These are phyloP conservation scores for Passer domesticus DNA, from an alignment of 2,113 vertebrate species.

Conservation along the genomic window DNA sequence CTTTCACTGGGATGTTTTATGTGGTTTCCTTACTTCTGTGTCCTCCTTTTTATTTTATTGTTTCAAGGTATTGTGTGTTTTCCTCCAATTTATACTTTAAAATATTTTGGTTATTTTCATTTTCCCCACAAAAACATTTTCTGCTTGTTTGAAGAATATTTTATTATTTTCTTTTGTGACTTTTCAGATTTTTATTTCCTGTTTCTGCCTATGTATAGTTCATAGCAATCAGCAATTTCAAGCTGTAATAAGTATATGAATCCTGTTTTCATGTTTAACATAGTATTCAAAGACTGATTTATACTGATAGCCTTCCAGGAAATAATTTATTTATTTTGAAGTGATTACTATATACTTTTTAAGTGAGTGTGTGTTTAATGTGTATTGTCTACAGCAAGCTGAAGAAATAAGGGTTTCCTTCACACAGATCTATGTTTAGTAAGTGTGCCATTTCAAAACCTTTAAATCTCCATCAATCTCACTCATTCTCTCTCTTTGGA, in stretches of 20 bases:
- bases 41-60: neutral
- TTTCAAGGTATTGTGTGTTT: neutral
- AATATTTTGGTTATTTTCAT: neutral
- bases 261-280: neutral
- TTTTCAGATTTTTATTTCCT: neutral
- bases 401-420: neutral
- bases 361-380: neutral
- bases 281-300: neutral
- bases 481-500: neutral
- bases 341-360: neutral
- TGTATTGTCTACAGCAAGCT: neutral
- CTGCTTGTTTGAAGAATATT: neutral
- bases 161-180: neutral
- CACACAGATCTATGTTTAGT: neutral
- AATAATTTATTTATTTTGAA: neutral
- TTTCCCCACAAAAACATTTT: neutral
- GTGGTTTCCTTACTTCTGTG: neutral
- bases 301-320: neutral
- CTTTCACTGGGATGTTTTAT: neutral
- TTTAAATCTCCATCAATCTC: neutral
- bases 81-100: neutral
- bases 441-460: neutral
- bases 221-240: neutral
- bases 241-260: neutral
- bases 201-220: neutral